Evolutionary conservation across 2,113 vertebrate species (phyloP), one percentile per base, ranked within the genome.

Genomic region (Capricornis sumatraensis): DNA sequence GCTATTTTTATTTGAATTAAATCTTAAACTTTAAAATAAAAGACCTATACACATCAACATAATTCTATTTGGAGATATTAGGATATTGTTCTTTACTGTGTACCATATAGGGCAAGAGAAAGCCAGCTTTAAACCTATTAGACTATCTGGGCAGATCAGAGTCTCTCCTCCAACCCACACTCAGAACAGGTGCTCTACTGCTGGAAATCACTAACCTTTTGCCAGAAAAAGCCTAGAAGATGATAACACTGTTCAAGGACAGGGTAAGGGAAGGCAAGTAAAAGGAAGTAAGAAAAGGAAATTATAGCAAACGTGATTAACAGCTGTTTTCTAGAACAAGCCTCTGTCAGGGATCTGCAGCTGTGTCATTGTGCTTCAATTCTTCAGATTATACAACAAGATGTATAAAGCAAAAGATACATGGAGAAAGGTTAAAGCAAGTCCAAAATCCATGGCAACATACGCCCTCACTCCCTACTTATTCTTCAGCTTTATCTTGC

Each of bases 281-380:
- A 83, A 62, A 76, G 58, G 76, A 96, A 98, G n/a, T 28, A 52
- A 94, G 67, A 50, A 43, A 50, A 43, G 40, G 57, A 33, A 92
- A 95, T 93, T 15, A 19, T 5, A 95, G 47, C 53, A 87, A 94
- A 82, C 71, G 36, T 96, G 96, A 97, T 95, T 95, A 95, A 47
- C 94, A 98, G 96, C 91, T 96, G 50, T 95, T 93, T 96, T 88
- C 91, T 93, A 12, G 27, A 96, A 84, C 47, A 55, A 92, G 78
- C 33, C 15, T 87, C 79, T 58, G 52, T 55, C 17, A 40, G 60
- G 36, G 47, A 71, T 62, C 47, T 95, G 83, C 89, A 94, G 95
- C 96, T 97, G 92, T 97, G 92, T 91, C 85, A 16, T 28, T 85
- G 87, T 58, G 62, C 43, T 89, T 89, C 64, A n/a, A 0, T 93